Conservation (phyloP, 2,888 invertebrate species). For the Scelioninae gen. 1 region DNA sequence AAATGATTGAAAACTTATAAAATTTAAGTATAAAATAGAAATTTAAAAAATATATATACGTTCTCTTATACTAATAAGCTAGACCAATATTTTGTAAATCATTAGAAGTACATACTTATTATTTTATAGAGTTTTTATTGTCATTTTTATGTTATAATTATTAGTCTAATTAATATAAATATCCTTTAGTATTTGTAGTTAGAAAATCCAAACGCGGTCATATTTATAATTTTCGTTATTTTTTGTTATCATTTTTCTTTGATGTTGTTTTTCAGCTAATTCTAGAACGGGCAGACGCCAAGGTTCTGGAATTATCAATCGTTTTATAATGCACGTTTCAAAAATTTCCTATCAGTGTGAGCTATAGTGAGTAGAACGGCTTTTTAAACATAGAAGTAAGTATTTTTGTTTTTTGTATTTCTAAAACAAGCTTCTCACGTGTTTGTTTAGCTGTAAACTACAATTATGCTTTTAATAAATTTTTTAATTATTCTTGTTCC, state of each 20-base stretch:
- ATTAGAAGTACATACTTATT: no score
- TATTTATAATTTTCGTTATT: constrained; percentile 39
- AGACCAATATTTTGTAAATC: no score
- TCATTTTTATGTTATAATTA: neutral
- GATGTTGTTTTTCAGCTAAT: constrained; percentile 59
- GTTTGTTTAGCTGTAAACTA: neutral
- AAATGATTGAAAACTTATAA: no score
- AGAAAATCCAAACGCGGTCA: constrained; percentile 5
- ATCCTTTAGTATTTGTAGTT: constrained; percentile 9
- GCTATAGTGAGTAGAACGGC: constrained; percentile 54
- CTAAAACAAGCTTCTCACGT: constrained; percentile 1
- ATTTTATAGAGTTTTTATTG: no score
- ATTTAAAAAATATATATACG: no score
- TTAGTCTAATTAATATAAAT: no score
- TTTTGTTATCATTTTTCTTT: constrained; percentile 50
- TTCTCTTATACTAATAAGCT: no score
- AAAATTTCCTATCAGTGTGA: constrained; percentile 54
- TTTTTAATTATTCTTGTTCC: neutral
- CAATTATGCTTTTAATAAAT: no score
- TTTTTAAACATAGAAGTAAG: constrained; percentile 49
- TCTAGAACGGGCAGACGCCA: constrained; percentile 59
- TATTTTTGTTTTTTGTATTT: constrained; percentile 21
- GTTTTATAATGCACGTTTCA: constrained; percentile 59
- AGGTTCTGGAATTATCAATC: constrained; percentile 60
- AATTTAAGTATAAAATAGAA: no score